Evolutionary conservation across 2,797 vertebrate genomes (phyloP), one percentile per base, ranked within the genome.

Genomic region (Pseudotriccus pelzelni): DNA sequence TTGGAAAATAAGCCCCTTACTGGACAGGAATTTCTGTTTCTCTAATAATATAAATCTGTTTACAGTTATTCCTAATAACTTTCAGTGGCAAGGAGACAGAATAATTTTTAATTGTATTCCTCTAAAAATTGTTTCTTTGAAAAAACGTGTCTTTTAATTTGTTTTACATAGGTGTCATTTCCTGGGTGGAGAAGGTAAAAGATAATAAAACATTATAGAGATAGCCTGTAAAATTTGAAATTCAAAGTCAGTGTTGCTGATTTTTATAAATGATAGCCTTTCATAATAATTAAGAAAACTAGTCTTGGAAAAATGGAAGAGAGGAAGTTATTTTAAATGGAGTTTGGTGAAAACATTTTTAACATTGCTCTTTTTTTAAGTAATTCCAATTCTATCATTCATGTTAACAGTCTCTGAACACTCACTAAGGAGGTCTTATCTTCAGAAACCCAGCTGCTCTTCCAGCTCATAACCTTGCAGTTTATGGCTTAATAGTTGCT

Each of bases 371-470:
- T 43, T 93, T 89, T 89, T 77, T 30, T 66, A 84, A 91, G 55
- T 80, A 93, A 91, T 94, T 94, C 84, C 89, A 86, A 88, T 94
- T 92, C 91, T 91, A 4, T 87, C 72, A 20, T 94, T 95, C 90
- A 62, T 67, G 72, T 92, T 96, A 88, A 85, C 86, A 89, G 78
- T 89, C 74, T 84, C 70, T 91, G 89, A 95, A 91, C 60, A 72
- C 60, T 85, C 81, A 72, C 78, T 92, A 32, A 92, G 78, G 91
- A 89, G 47, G 94, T 92, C 94, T 96, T 96, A 94, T 97, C 93
- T 96, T 95, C 93, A 94, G 93, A 96, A 96, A 94, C 60, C 64
- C 94, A 96, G 94, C 92, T 96, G 95, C 67, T 96, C 92, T 93
- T 94, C 88, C 78, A 96, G 79, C 93, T 96, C 93, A 78, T 93